Percentiles rank a stretch among this genome's conserved stretches.
phyloP scores from a whole-genome alignment of 2,888 invertebrate species.

The Trissolcus brochymenae region DNA sequence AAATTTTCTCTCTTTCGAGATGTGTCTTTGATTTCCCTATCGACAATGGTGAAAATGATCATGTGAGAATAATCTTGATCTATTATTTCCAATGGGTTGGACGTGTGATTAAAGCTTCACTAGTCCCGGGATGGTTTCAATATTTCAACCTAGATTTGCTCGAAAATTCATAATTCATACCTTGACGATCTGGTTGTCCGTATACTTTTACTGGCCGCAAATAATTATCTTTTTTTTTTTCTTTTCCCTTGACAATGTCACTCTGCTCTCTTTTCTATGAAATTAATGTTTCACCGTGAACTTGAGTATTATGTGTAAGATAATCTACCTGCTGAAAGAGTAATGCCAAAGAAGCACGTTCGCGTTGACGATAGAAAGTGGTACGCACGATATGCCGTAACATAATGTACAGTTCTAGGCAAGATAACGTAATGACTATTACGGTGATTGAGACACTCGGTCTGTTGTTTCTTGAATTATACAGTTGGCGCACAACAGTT shows the following conservation, averaged over 20 bases:
- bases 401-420: slow-evolving; percentile 42
- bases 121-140: slow-evolving; percentile 47
- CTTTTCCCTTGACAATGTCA: slow-evolving; percentile 38
- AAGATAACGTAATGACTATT: slow-evolving; percentile 50
- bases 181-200: slow-evolving; percentile 34
- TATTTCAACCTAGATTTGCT: slow-evolving; percentile 52
- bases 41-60: background rate
- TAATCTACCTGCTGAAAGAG: slow-evolving; percentile 33
- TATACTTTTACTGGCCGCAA: slow-evolving; percentile 54
- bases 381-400: slow-evolving; percentile 48
- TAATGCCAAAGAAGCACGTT: slow-evolving; percentile 39
- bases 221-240: slow-evolving; percentile 33
- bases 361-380: slow-evolving; percentile 51
- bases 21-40: background rate
- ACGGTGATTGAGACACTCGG: slow-evolving; percentile 31
- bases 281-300: slow-evolving; percentile 48
- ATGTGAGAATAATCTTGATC: slow-evolving; percentile 12
- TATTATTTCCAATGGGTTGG: slow-evolving; percentile 7
- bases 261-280: slow-evolving; percentile 35
- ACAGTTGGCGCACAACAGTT: slow-evolving; percentile 9
- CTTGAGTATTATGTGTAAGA: slow-evolving; percentile 31
- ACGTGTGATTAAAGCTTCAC: slow-evolving; percentile 46
- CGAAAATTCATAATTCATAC: slow-evolving; percentile 40
- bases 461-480: slow-evolving; percentile 15
- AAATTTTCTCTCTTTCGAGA: background rate